These are phyloP conservation scores for Thomomys bottae DNA, from an alignment of 2,113 vertebrate species.

Conservation along the genomic window DNA sequence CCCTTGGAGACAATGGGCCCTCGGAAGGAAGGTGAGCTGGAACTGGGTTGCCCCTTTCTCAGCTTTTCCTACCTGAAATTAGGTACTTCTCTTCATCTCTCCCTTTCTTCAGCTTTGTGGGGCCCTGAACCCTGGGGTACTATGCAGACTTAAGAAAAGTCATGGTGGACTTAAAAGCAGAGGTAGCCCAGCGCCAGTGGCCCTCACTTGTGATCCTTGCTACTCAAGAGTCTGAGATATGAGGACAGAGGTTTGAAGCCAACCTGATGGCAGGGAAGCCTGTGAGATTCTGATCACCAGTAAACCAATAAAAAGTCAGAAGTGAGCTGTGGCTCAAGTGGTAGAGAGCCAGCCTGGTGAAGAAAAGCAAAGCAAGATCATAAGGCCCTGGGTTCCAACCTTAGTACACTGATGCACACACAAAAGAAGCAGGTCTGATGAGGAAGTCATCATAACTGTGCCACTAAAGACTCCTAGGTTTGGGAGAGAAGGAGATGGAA, in stretches of 20 bases:
- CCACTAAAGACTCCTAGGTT: neutral
- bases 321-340: no score
- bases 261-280: no score
- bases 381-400: no score
- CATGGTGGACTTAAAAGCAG: constrained; percentile 5
- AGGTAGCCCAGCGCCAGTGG: no score
- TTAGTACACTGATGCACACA: neutral
- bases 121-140: neutral
- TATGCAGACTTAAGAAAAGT: neutral
- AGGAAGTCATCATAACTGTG: neutral
- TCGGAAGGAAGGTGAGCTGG: neutral
- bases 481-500: neutral
- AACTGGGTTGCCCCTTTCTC: neutral
- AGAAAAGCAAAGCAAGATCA: no score
- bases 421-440: neutral
- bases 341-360: no score
- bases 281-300: no score
- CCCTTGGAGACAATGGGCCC: neutral
- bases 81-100: no score
- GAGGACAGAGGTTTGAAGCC: no score
- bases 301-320: no score
- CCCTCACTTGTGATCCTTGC: no score
- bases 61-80: neutral
- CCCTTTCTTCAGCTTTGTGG: neutral
- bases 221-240: no score